Evolutionary conservation across 2,888 invertebrate genomes (phyloP).

Genomic region (Nomada fucata): DNA sequence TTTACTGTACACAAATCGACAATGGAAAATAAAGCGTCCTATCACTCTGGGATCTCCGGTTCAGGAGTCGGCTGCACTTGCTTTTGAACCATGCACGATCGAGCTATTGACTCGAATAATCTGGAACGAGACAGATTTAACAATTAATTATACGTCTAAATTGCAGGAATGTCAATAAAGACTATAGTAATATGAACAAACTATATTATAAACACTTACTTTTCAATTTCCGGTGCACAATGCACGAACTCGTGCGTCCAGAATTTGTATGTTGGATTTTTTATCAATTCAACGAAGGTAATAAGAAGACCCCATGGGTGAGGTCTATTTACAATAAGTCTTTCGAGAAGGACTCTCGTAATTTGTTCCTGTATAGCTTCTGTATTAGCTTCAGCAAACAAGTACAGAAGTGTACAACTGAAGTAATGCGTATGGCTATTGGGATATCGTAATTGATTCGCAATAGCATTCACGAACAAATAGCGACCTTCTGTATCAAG

Average conservation of each 20-base stretch:
- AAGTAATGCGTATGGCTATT: constrained; percentile 99
- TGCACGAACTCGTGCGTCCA: constrained; percentile 99
- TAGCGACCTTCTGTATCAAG: constrained; percentile 99
- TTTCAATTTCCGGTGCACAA: constrained; percentile 99
- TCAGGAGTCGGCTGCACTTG: constrained; percentile 88
- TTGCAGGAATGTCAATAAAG: background rate
- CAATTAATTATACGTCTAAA: background rate
- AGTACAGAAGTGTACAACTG: constrained; percentile 97
- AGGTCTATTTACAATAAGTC: constrained; percentile 98
- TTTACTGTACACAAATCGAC: constrained; percentile 81
- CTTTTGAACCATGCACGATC: constrained; percentile 96
- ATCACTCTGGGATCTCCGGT: constrained; percentile 89
- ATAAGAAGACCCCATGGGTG: constrained; percentile 99
- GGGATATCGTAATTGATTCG: constrained; percentile 99
- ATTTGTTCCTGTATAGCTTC: constrained; percentile 99
- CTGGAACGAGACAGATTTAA: constrained; percentile 85
- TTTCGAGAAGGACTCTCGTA: constrained; percentile 96
- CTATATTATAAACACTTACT: constrained; percentile 87
- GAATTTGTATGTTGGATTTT: constrained; percentile 99
- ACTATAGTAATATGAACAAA: background rate
- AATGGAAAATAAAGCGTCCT: constrained; percentile 77
- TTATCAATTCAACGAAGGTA: constrained; percentile 99
- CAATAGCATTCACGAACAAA: constrained; percentile 98
- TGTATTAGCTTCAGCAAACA: constrained; percentile 98
- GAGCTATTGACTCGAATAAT: constrained; percentile 97